These are phyloP conservation scores for Halcyon leucocephala DNA, from an alignment of 2,797 vertebrate species.

Conservation along the genomic window DNA sequence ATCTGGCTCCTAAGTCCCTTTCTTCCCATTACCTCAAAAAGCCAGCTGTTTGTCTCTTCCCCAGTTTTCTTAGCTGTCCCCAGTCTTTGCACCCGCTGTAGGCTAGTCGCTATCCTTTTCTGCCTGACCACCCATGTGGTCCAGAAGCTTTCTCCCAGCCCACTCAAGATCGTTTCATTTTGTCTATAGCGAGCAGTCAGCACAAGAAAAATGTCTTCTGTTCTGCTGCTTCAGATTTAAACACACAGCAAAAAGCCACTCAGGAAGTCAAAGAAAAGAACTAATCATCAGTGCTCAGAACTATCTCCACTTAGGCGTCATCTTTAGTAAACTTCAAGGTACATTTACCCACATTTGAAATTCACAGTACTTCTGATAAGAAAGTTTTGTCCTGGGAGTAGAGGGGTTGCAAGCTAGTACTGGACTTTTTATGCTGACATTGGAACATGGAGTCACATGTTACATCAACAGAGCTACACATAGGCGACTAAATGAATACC, in stretches of 20 bases:
- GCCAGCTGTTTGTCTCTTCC: background rate
- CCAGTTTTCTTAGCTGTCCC: background rate
- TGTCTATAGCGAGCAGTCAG: background rate
- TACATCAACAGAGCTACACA: background rate
- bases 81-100: background rate
- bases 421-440: background rate
- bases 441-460: background rate
- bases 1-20: background rate
- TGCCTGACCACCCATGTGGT: background rate
- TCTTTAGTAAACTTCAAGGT: background rate
- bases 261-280: background rate
- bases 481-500: background rate
- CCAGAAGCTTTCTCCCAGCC: background rate
- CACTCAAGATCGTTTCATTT: background rate
- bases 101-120: background rate
- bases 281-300: background rate
- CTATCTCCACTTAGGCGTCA: background rate
- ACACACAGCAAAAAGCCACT: background rate
- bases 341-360: background rate
- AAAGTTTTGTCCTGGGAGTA: background rate
- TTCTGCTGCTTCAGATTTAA: background rate
- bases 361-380: background rate
- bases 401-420: background rate
- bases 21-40: background rate
- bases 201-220: background rate